Conservation (phyloP, 2,888 invertebrate species). For the Slavum lentiscoides region DNA sequence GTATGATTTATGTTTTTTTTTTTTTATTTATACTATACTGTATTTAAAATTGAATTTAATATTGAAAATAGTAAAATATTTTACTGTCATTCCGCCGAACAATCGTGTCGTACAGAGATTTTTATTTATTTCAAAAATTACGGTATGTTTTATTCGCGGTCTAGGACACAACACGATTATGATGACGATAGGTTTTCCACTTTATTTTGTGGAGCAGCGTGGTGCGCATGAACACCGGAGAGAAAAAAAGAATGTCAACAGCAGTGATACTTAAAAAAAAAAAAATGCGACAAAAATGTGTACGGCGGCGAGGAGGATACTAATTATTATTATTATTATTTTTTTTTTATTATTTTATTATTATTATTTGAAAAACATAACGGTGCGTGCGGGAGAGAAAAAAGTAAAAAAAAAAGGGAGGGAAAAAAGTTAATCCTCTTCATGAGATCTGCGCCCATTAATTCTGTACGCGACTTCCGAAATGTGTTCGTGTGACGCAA, state of each 20-base stretch:
- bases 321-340: conserved; percentile 1
- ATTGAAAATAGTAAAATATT: too few relatives aligned
- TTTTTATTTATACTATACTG: too few relatives aligned
- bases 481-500: conserved; percentile 22
- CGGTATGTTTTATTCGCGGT: too few relatives aligned
- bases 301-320: not conserved
- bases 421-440: conserved; percentile 32
- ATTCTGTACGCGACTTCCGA: conserved; percentile 20
- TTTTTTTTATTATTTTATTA: too few relatives aligned
- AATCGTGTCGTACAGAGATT: too few relatives aligned
- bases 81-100: too few relatives aligned
- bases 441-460: conserved; percentile 39
- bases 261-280: conserved; percentile 33
- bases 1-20: too few relatives aligned
- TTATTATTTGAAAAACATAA: too few relatives aligned
- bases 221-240: not conserved
- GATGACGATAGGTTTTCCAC: too few relatives aligned
- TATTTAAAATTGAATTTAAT: too few relatives aligned
- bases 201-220: conserved; percentile 7
- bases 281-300: not conserved
- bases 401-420: not conserved
- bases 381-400: not conserved
- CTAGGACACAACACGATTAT: too few relatives aligned
- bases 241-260: conserved; percentile 15
- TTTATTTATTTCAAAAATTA: too few relatives aligned